Evolutionary conservation across 2,797 vertebrate genomes (phyloP).

Genomic region (Garrulus glandarius): DNA sequence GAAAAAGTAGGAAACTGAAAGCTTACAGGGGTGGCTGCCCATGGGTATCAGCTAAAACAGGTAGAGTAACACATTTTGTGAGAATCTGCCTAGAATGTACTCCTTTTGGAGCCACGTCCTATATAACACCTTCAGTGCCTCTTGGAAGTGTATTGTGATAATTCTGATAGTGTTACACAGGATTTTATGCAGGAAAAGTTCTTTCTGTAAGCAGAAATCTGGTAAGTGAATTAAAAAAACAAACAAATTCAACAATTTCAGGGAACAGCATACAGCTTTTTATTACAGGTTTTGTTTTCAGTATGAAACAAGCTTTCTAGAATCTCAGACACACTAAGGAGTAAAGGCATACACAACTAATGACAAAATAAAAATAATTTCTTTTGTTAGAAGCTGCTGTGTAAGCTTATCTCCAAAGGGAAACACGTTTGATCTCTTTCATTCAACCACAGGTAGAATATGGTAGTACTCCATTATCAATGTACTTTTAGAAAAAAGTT

Average conservation of each 20-base stretch:
- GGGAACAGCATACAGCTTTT: background rate
- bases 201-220: background rate
- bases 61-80: background rate
- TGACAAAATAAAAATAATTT: background rate
- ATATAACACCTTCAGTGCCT: background rate
- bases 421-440: background rate
- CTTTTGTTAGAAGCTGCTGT: background rate
- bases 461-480: background rate
- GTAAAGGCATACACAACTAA: background rate
- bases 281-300: background rate
- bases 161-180: background rate
- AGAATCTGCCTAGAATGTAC: background rate
- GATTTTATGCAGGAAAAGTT: background rate
- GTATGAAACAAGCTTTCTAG: background rate
- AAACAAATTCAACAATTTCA: background rate
- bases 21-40: background rate
- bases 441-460: background rate
- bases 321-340: background rate
- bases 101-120: background rate
- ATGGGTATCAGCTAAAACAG: background rate
- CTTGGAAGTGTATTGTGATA: background rate
- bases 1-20: background rate
- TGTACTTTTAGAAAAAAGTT: background rate
- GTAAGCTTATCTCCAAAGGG: background rate
- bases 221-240: background rate